Evolutionary conservation across 64 coral and sea anemone species (phyloP).

Genomic region (Actinia equina): DNA sequence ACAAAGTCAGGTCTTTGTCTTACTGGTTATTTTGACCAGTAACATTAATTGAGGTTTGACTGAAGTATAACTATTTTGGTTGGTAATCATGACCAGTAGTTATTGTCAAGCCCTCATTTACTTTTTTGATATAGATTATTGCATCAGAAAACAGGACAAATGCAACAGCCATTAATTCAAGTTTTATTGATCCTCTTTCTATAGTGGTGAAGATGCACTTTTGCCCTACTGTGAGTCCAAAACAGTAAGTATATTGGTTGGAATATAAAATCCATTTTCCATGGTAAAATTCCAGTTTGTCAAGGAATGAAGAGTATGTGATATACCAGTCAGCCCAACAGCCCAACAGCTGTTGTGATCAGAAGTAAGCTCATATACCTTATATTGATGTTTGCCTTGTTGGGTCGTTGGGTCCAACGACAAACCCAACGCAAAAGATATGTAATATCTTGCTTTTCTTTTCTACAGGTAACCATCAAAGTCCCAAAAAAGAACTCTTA

Average conservation of each 20-base stretch:
- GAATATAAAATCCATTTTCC: too few species aligned
- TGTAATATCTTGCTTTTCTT: not conserved
- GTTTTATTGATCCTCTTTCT: not conserved
- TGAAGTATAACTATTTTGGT: too few species aligned
- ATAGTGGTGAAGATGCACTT: slow-evolving; percentile 55
- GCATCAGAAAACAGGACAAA: not conserved
- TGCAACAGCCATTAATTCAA: not conserved
- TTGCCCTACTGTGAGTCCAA: slow-evolving; percentile 57
- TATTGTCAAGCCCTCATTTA: too few species aligned
- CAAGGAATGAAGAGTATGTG: not conserved
- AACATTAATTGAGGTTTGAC: too few species aligned
- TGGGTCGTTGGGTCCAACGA: too few species aligned
- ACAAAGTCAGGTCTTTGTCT: too few species aligned
- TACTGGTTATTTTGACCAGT: too few species aligned
- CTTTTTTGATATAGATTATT: not conserved
- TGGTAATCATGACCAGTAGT: too few species aligned
- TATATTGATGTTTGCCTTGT: not conserved
- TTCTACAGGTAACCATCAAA: not conserved
- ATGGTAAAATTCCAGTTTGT: too few species aligned
- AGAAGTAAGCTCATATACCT: too few species aligned
- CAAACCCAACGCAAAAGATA: too few species aligned
- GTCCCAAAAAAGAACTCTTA: not conserved
- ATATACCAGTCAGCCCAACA: not conserved
- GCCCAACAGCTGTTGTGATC: too few species aligned
- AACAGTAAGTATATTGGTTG: slow-evolving; percentile 30